Evolutionary conservation across 2,888 invertebrate species (phyloP), one percentile per base, ranked within the genome.

Genomic region (Aspidiotus destructor): DNA sequence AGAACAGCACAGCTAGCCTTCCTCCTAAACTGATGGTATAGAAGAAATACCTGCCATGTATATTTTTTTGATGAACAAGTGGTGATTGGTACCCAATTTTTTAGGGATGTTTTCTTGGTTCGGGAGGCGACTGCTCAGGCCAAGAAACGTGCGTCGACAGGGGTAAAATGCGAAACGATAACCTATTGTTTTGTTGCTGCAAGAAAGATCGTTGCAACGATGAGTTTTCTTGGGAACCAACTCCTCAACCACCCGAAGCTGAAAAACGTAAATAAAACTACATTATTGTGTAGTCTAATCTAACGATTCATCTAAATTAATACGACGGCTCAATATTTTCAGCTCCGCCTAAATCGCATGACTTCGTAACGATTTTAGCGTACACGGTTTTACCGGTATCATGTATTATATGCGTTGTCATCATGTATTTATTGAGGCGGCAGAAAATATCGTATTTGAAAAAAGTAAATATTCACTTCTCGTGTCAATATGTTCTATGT

Each of bases 181-280:
- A 83, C 40, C 81, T 88, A 40, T 81, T 88, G 71, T 94, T 89
- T 77, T 96, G 96, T 77, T 96, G 96, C 77, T 96, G 96, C 77
- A 88, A 89, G 76, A 86, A 86, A 40, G 81, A 85, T 77, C 82
- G 85, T 81, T 96, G 96, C 78, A 96, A 96, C 77, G 81, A 82
- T 73, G 85, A 92, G 73, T 85, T 86, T 72, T 84, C 84, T 65
- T 88, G 85, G 84, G 82, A 83, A 72, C 86, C 86, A 53, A 79
- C 81, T 67, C 76, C 86, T 71, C 84, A 85, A 70, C 69, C 8
- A 15, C 53, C 17, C 1, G 28, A 28, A 54, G 62, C 62, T 57
- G 44, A 11, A 13, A 15, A 10, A 8, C 7, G 52, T 54, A 64
- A 1, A n/a, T 41, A 41, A 15, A 17, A n/a, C 5, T 63, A 11